A percentile compares a stretch with the other conserved stretches of the same genome.
These are phyloP conservation scores for Peromyscus maniculatus DNA, from an alignment of 2,113 vertebrate genomes.

Conservation along the genomic window DNA sequence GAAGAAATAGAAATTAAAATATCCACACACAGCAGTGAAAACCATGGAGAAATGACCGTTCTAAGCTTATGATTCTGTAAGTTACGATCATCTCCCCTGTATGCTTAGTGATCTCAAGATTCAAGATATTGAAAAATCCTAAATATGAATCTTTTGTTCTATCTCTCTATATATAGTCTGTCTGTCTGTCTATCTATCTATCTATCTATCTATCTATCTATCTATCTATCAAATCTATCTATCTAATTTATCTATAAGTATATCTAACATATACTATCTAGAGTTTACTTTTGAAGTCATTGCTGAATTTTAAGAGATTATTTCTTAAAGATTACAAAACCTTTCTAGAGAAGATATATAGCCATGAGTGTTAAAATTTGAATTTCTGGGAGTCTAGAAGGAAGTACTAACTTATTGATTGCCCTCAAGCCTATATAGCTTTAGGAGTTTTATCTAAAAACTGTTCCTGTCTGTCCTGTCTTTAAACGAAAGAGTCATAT, in stretches of 20 bases:
- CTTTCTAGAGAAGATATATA: not conserved
- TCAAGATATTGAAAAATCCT: not conserved
- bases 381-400: slow-evolving; percentile 47
- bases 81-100: not conserved
- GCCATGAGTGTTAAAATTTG: slow-evolving; percentile 39
- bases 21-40: slow-evolving; percentile 93
- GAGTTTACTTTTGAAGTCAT: not conserved
- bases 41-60: slow-evolving; percentile 94
- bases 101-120: not conserved
- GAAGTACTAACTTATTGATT: slow-evolving; percentile 33
- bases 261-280: not conserved
- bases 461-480: not conserved
- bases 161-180: too few relatives aligned
- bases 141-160: not conserved
- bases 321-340: slow-evolving; percentile 16
- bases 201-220: too few relatives aligned
- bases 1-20: slow-evolving; percentile 99
- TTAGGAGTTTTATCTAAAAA: slow-evolving; percentile 39
- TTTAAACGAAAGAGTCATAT: not conserved
- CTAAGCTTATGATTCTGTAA: not conserved
- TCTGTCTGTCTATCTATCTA: too few relatives aligned
- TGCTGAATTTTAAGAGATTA: not conserved
- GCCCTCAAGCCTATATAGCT: not conserved
- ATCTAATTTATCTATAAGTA: too few relatives aligned
- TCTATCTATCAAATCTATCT: too few relatives aligned